phyloP scores from a whole-genome alignment of 2,797 vertebrate species.

The Nyctalus aviator region DNA sequence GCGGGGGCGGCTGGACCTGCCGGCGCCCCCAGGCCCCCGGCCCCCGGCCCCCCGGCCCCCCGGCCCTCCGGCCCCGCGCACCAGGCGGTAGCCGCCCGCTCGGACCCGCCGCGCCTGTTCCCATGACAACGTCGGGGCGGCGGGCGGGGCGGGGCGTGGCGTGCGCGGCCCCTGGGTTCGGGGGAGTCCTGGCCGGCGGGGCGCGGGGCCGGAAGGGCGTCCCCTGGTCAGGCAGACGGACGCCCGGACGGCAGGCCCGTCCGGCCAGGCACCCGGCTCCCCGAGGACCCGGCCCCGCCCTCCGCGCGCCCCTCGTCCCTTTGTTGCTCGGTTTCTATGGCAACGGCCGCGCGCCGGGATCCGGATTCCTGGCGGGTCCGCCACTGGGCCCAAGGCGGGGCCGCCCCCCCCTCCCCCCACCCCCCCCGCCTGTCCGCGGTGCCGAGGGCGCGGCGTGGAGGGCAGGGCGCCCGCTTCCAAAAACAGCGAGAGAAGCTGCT shows the following conservation, averaged over 20 bases:
- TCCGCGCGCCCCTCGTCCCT: constrained; percentile 27
- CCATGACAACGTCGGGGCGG: background rate
- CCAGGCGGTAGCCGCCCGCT: background rate
- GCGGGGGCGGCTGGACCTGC: background rate
- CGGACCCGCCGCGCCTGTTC: background rate
- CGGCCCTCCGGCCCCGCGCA: background rate
- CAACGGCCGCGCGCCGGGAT: background rate
- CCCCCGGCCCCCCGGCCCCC: too few relatives aligned
- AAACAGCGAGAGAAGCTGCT: constrained; percentile 4
- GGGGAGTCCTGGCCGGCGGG: background rate
- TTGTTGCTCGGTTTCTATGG: constrained; percentile 77
- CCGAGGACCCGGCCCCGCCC: background rate
- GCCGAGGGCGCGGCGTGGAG: constrained; percentile 31
- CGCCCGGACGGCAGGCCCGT: background rate
- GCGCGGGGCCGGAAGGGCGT: background rate
- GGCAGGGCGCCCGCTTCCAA: constrained; percentile 31
- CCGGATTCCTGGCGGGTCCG: background rate
- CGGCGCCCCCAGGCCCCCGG: background rate
- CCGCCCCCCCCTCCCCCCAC: background rate
- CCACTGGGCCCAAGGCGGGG: background rate
- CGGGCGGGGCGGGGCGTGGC: too few relatives aligned
- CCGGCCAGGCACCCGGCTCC: background rate
- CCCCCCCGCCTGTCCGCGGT: constrained; percentile 52
- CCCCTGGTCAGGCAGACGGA: background rate
- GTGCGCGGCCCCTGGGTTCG: background rate